Percentiles rank a stretch among this genome's conserved stretches.
These are phyloP conservation scores for Theristus sp. DNA, from an alignment of 2,888 invertebrate species.

Conservation along the genomic window DNA sequence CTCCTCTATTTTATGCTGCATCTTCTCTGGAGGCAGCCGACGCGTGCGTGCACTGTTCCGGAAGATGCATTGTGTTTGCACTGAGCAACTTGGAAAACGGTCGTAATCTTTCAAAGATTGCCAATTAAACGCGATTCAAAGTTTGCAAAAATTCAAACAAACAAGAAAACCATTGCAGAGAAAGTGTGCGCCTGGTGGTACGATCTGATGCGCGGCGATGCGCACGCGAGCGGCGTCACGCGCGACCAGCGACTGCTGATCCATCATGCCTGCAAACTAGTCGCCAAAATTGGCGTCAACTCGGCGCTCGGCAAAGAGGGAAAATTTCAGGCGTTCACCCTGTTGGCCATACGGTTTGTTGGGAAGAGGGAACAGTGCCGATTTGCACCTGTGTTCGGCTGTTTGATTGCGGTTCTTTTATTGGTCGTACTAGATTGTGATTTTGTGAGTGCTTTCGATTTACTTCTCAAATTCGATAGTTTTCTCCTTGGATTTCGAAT, in stretches of 20 bases:
- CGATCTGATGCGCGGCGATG: constrained; percentile 20
- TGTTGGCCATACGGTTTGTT: constrained; percentile 65
- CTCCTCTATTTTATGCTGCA: too few relatives aligned
- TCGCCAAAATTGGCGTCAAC: constrained; percentile 69
- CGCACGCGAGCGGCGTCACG: constrained; percentile 16
- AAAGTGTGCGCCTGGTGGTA: constrained; percentile 19
- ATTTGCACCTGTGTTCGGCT: background rate
- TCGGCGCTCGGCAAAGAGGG: constrained; percentile 86
- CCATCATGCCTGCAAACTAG: constrained; percentile 66
- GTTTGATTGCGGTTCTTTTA: background rate
- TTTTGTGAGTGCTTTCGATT: background rate
- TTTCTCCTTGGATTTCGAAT: too few relatives aligned
- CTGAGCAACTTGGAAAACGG: too few relatives aligned
- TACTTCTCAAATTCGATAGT: too few relatives aligned
- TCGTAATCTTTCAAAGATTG: too few relatives aligned
- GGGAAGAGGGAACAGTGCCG: too few relatives aligned
- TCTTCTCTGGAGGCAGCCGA: too few relatives aligned
- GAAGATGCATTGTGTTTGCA: too few relatives aligned
- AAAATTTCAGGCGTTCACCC: constrained; percentile 87
- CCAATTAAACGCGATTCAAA: too few relatives aligned
- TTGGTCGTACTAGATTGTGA: background rate
- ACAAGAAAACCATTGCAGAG: too few relatives aligned
- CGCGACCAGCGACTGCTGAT: constrained; percentile 47
- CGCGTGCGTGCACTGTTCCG: too few relatives aligned
- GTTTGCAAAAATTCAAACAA: too few relatives aligned